Conservation (phyloP, 2,797 vertebrate genomes). For the Microctenopoma stevenorrisi region DNA sequence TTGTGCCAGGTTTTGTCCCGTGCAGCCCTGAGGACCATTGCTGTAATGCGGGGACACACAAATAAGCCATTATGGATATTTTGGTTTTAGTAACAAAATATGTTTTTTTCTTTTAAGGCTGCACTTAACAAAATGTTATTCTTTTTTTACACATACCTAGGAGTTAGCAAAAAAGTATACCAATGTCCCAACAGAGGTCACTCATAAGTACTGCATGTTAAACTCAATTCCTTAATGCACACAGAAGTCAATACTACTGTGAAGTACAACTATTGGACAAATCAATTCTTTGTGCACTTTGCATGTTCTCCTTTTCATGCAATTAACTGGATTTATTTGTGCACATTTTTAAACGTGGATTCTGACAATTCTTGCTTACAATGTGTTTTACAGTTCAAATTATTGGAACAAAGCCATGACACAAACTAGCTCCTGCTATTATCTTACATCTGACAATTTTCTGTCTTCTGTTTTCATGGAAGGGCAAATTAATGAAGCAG, state of each 20-base stretch:
- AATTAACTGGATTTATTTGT: not conserved
- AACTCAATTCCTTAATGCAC: no score
- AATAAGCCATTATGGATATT: not conserved
- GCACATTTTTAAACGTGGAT: not conserved
- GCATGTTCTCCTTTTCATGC: no score
- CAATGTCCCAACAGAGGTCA: no score
- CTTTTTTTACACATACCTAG: no score
- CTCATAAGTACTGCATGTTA: no score
- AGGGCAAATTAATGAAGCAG: constrained; percentile 88
- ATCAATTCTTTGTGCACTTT: no score
- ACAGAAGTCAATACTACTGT: no score
- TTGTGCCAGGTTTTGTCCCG: not conserved
- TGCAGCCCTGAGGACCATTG: not conserved
- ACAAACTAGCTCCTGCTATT: no score
- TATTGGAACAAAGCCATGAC: not conserved
- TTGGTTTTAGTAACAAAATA: not conserved
- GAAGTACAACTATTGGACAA: no score
- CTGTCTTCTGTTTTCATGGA: constrained; percentile 31
- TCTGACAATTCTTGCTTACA: no score
- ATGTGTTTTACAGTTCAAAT: not conserved
- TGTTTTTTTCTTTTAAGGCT: not conserved
- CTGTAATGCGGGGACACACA: not conserved
- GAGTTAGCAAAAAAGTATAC: no score
- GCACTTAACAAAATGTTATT: not conserved
- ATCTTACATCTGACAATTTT: not conserved